phyloP scores from a whole-genome alignment of 2,888 invertebrate genomes.

The Brachylomia viminalis region DNA sequence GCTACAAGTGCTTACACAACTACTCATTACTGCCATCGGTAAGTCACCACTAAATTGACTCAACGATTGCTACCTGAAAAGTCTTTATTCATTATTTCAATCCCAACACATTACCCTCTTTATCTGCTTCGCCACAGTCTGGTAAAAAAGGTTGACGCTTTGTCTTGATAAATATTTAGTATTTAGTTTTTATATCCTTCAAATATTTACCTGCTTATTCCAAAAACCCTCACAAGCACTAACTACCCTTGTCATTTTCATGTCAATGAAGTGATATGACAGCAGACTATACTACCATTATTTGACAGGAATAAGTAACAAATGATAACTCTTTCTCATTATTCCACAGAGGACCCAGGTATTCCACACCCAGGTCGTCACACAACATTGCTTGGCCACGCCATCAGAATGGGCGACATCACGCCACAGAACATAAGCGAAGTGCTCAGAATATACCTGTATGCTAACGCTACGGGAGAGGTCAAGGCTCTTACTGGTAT shows the following conservation, averaged over 20 bases:
- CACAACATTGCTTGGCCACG: slow-evolving; percentile 97
- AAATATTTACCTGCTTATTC: no score
- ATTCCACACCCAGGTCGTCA: slow-evolving; percentile 97
- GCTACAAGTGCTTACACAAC: slow-evolving; percentile 96
- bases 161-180: no score
- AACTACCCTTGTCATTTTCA: no score
- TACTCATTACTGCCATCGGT: slow-evolving; percentile 96
- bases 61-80: no score
- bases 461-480: slow-evolving; percentile 97
- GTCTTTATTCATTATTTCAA: no score
- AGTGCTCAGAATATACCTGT: slow-evolving; percentile 97
- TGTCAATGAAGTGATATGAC: no score
- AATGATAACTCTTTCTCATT: background rate
- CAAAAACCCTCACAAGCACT: no score
- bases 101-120: no score
- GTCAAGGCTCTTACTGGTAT: slow-evolving; percentile 94
- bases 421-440: slow-evolving; percentile 98
- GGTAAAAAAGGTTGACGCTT: no score
- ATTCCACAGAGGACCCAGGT: slow-evolving; percentile 94
- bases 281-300: no score
- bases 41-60: slow-evolving; percentile 37
- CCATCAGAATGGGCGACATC: slow-evolving; percentile 97
- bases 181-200: no score
- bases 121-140: no score
- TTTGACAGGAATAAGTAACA: background rate